Percentiles rank a stretch among this genome's conserved stretches.
Evolutionary conservation across 2,797 vertebrate genomes (phyloP).

Genomic region (Phoxinus dragarum): DNA sequence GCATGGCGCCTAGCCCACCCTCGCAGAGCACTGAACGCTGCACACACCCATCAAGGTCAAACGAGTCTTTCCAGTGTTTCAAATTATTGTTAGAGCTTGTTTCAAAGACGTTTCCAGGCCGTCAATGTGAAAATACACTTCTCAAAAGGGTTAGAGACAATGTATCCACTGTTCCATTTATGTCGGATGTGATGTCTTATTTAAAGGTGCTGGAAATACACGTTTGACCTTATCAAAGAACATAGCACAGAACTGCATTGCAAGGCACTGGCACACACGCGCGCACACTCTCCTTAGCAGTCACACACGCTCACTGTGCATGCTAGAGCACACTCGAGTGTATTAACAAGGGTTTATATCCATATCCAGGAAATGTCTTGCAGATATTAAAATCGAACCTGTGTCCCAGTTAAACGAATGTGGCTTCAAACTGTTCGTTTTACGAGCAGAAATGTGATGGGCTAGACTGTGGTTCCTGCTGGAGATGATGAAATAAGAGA

Average conservation of each 20-base stretch:
- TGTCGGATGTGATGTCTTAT: slow-evolving; percentile 33
- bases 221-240: slow-evolving; percentile 54
- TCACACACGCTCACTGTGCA: slow-evolving; percentile 37
- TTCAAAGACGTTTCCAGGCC: slow-evolving; percentile 19
- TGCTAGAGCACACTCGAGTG: slow-evolving; percentile 2
- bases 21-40: slow-evolving; percentile 52
- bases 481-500: slow-evolving; percentile 57
- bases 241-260: slow-evolving; percentile 41
- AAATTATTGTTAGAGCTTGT: slow-evolving; percentile 17
- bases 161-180: background rate
- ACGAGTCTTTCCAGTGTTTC: slow-evolving; percentile 50
- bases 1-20: slow-evolving; percentile 64
- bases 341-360: slow-evolving; percentile 15
- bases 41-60: slow-evolving; percentile 55
- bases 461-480: slow-evolving; percentile 49
- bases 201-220: slow-evolving; percentile 42
- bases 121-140: slow-evolving; percentile 3
- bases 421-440: slow-evolving; percentile 6
- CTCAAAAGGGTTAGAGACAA: background rate
- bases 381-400: slow-evolving; percentile 20
- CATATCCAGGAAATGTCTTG: background rate
- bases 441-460: slow-evolving; percentile 29
- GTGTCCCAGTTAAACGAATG: slow-evolving; percentile 42
- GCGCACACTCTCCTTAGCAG: slow-evolving; percentile 17
- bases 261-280: slow-evolving; percentile 30